Percentiles rank a stretch among this genome's conserved stretches.
These are phyloP conservation scores for Rhamnusium bicolor DNA, from an alignment of 2,888 invertebrate species.

Conservation along the genomic window DNA sequence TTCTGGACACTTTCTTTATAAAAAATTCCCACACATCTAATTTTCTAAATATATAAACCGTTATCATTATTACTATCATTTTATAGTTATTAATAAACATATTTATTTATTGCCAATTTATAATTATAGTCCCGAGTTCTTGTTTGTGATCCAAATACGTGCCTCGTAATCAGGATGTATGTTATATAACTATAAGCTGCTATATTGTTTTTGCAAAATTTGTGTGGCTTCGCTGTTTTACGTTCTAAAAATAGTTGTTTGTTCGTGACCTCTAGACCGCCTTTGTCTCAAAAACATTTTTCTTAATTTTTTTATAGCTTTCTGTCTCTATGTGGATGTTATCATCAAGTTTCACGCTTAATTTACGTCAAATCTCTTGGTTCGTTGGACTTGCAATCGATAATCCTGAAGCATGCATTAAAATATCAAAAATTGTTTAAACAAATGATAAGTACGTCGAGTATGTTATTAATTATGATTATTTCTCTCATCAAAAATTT, in stretches of 20 bases:
- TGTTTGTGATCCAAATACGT: neutral
- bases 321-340: slow-evolving; percentile 4
- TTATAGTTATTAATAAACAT: too few relatives aligned
- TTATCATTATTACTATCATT: too few relatives aligned
- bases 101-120: too few relatives aligned
- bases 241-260: slow-evolving; percentile 18
- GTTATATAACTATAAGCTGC: neutral
- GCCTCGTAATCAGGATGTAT: neutral
- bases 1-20: too few relatives aligned
- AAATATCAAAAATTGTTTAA: neutral
- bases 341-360: neutral
- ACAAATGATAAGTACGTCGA: neutral
- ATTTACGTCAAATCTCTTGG: slow-evolving; percentile 27
- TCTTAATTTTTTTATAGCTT: neutral
- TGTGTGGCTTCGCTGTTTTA: neutral
- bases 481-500: too few relatives aligned
- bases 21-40: too few relatives aligned
- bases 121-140: neutral
- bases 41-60: too few relatives aligned
- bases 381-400: neutral
- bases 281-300: neutral
- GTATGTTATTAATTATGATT: too few relatives aligned
- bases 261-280: slow-evolving; percentile 8
- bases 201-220: slow-evolving; percentile 9
- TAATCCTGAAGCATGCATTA: neutral